phyloP scores from a whole-genome alignment of 1,140 invertebrate species.

The Latrodectus geometricus region DNA sequence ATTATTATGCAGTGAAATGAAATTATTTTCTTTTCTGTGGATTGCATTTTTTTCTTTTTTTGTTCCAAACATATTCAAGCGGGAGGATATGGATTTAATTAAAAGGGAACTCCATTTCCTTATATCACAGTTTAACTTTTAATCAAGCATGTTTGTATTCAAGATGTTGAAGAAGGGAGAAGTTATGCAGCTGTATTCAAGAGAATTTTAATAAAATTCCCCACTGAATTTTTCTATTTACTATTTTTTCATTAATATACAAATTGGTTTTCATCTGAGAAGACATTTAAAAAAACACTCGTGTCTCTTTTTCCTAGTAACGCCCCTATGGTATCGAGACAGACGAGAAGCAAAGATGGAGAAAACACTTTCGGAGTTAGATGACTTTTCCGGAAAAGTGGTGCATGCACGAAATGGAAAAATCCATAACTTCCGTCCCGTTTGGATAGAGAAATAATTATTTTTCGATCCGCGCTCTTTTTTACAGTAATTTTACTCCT shows the following conservation, averaged over 20 bases:
- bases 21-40: conserved; percentile 20
- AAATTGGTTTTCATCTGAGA: conserved; percentile 50
- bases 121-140: conserved; percentile 47
- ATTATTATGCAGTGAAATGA: conserved; percentile 54
- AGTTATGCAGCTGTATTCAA: not conserved
- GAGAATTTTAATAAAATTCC: conserved; percentile 52
- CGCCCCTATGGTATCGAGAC: not conserved
- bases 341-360: not conserved
- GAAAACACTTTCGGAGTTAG: not conserved
- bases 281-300: conserved; percentile 55
- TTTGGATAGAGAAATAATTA: not conserved
- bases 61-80: not conserved
- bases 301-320: not conserved
- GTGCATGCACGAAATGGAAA: not conserved
- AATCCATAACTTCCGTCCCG: too few relatives aligned
- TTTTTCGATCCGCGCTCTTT: not conserved
- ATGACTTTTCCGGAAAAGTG: not conserved
- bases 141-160: conserved; percentile 36
- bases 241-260: conserved; percentile 60
- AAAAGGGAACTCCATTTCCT: conserved; percentile 50
- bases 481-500: too few relatives aligned
- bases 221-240: conserved; percentile 30
- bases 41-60: not conserved
- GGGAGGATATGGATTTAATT: conserved; percentile 48
- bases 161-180: not conserved